These are phyloP conservation scores for Trachemys scripta DNA, from an alignment of 2,113 vertebrate species.

Conservation along the genomic window DNA sequence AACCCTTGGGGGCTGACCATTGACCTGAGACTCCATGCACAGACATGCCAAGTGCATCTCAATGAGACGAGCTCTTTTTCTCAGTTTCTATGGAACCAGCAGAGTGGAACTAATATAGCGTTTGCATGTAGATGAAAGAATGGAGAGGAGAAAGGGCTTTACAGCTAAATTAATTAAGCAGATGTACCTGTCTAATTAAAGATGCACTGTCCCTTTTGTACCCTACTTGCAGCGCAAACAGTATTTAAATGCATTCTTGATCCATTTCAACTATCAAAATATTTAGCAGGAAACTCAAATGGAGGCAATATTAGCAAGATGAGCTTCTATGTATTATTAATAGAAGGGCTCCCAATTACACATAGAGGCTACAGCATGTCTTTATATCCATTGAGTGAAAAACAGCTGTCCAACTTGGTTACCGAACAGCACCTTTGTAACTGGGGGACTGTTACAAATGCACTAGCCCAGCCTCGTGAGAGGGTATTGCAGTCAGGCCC, in stretches of 20 bases:
- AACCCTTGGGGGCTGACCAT: conserved; percentile 77
- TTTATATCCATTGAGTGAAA: conserved; percentile 43
- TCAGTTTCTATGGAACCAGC: conserved; percentile 76
- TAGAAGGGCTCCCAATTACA: conserved; percentile 74
- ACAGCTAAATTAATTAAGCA: conserved; percentile 91
- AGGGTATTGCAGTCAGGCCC: neutral
- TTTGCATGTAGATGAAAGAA: conserved; percentile 77
- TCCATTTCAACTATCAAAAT: conserved; percentile 78
- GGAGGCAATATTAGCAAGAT: conserved; percentile 79
- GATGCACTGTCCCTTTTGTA: conserved; percentile 72
- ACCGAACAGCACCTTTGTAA: conserved; percentile 44
- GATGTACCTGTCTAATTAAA: conserved; percentile 80
- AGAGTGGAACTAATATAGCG: conserved; percentile 87
- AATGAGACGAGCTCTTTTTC: conserved; percentile 78
- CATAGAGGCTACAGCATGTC: conserved; percentile 40
- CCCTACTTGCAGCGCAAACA: conserved; percentile 70
- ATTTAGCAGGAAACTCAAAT: conserved; percentile 72
- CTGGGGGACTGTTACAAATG: neutral
- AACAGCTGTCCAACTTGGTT: conserved; percentile 50
- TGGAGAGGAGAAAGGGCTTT: conserved; percentile 79
- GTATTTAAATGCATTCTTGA: conserved; percentile 75
- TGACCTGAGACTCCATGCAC: conserved; percentile 84
- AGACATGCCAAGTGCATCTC: conserved; percentile 79
- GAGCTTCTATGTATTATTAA: conserved; percentile 79
- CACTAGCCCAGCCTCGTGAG: neutral